Conservation (phyloP, 53 echinoderm and acorn worm species). For the Zoroaster sp. region DNA sequence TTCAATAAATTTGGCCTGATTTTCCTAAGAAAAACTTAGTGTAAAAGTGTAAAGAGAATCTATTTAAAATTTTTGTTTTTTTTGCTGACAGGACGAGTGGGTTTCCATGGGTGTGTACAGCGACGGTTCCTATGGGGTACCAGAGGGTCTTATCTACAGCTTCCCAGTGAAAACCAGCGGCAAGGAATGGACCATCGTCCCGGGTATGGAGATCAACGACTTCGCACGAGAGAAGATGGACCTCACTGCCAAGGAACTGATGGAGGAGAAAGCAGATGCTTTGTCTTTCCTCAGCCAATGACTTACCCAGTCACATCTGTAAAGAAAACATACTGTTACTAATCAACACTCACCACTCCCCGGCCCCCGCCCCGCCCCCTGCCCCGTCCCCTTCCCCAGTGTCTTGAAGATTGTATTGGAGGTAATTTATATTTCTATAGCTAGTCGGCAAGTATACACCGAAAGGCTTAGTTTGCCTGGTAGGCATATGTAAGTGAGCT, state of each 20-base stretch:
- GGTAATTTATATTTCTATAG: too few species aligned
- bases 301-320: constrained; percentile 54
- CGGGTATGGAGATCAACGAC: constrained; percentile 69
- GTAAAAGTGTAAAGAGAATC: not conserved
- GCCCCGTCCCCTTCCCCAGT: not conserved
- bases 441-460: too few species aligned
- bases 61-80: not conserved
- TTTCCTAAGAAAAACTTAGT: not conserved
- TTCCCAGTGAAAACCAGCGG: constrained; percentile 69
- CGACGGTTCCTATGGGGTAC: constrained; percentile 74
- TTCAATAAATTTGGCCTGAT: too few species aligned
- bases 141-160: constrained; percentile 89
- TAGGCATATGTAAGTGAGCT: too few species aligned
- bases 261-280: constrained; percentile 75
- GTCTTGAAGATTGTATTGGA: not conserved
- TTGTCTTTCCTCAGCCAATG: constrained; percentile 58
- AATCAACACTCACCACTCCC: not conserved
- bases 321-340: not conserved
- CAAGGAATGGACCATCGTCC: constrained; percentile 71
- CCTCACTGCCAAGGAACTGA: constrained; percentile 86
- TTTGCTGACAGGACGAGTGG: constrained; percentile 73
- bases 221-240: constrained; percentile 95
- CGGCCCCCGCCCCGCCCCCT: not conserved
- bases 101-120: constrained; percentile 90
- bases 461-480: too few species aligned